Evolutionary conservation across 1,140 invertebrate species (phyloP), one percentile per base, ranked within the genome.

Genomic region (Conopomorpha cramerella): DNA sequence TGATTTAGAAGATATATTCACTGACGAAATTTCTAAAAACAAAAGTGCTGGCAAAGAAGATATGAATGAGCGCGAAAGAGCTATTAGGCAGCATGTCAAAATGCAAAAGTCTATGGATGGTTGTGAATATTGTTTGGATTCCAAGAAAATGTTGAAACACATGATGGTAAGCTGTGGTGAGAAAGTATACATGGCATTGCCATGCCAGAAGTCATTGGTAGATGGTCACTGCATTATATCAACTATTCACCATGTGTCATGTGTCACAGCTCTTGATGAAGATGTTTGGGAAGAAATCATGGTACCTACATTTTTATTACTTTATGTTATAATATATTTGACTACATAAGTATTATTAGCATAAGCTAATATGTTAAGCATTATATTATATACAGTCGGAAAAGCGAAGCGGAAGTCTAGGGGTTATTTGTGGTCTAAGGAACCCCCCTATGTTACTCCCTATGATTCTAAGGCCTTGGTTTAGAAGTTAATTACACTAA

Each of bases 211-310:
- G 49, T 93, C 93, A 4, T 68, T 99, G 16, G 88, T 87, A n/a
- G 78, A 83, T 37, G 90, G 90, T 2, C 95, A 98, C 59, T 98
- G 95, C 70, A 78, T 94, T 11, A 86, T 99, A 48, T 82, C 89
- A 1, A 91, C 94, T n/a, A 84, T 90, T 51, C 81, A 87, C 44
- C 96, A 99, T 67, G 74, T 85, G 1, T 50, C 85, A 8, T 89
- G 88, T 63, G 83, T 86, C 35, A 93, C 91, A 1, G 81, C 85
- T 44, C 49, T 95, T 8, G 96, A 98, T 77, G 95, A 98, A 82
- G 93, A 98, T 79, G 85, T 94, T 30, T 97, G 90, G 90, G 81
- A 83, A 43, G 95, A 97, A 80, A 82, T 98, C 26, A 81, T 87
- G 80, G 88, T 90, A 76, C 64, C 44, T 26, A 32, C 15, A 36